Base-by-base conservation (phyloP, 2,113 vertebrate genomes). In the Hippocampus barbouri region DNA sequence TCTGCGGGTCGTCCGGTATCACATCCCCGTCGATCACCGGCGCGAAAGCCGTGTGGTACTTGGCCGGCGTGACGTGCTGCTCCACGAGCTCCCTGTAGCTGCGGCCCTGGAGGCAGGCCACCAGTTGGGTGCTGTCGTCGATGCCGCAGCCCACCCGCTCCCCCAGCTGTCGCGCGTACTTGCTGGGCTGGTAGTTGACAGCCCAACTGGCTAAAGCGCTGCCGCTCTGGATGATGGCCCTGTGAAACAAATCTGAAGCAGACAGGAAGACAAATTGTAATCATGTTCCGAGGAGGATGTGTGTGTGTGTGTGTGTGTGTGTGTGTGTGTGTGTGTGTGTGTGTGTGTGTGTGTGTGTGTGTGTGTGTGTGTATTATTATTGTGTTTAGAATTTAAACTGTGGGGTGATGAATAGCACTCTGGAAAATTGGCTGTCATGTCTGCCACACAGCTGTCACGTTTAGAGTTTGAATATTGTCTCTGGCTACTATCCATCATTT, bases 141-240 rank as follows among this genome's bases (percentile, higher is more conserved):
- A 96, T 95, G 85, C 96, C 95, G 9, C 97, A 99, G 71, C 97
- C 97, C 27, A 98, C 95, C 86, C 94, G 94, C 79, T 97, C 95
- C 0, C 95, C 96, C 76, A 99, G 86, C 83, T 96, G 91, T 47
- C 94, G 92, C 2, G 96, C 95, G 81, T 97, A 98, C 85, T 96
- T 97, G 91, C 95, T 95, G 63, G 97, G 97, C 90, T 98, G 96
- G 84, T 99, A 99, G 93, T 99, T 99, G 73, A 99, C 95, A 0
- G 97, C 97, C 97, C 97, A 99, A 90, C 97, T 98, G 89, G 96
- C 97, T 78, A 99, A 87, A 49, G 97, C 96, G 3, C 96, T 97
- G 73, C 97, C 97, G 15, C 97, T 98, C 92, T 99, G 97, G 90
- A 98, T 98, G 90, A 98, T 97, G 66, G 97, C 97, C 79, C 97